These are phyloP conservation scores for Lucilia cuprina DNA, from an alignment of 1,140 invertebrate genomes.

Conservation along the genomic window DNA sequence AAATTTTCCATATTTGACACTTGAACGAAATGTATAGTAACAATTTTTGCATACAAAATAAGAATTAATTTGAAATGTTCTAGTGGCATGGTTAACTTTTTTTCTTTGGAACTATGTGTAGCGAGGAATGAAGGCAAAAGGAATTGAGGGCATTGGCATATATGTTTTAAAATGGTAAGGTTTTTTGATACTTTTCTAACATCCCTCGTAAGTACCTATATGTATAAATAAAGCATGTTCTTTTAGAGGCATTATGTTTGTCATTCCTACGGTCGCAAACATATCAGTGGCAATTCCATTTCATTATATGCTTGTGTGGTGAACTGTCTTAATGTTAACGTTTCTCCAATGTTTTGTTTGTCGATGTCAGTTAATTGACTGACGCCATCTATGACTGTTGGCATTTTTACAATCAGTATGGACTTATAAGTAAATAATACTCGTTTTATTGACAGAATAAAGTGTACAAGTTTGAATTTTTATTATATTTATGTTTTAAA, in stretches of 20 bases:
- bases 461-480: neutral
- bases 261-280: neutral
- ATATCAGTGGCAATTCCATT: neutral
- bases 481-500: neutral
- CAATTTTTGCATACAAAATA: neutral
- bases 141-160: neutral
- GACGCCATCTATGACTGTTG: constrained; percentile 1
- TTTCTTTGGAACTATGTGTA: neutral
- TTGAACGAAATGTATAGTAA: neutral
- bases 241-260: neutral
- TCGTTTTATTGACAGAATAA: neutral
- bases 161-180: neutral
- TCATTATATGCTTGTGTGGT: neutral
- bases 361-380: constrained; percentile 1
- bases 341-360: neutral
- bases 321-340: neutral
- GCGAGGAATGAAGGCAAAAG: neutral
- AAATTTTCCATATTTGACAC: neutral
- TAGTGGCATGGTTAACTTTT: neutral
- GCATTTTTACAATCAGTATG: neutral
- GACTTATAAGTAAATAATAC: neutral
- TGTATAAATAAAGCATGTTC: neutral
- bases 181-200: neutral
- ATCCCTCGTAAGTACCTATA: neutral
- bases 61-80: neutral